Evolutionary conservation across 2,888 invertebrate genomes (phyloP), one percentile per base, ranked within the genome.

Genomic region (Pantelozetes paolii): DNA sequence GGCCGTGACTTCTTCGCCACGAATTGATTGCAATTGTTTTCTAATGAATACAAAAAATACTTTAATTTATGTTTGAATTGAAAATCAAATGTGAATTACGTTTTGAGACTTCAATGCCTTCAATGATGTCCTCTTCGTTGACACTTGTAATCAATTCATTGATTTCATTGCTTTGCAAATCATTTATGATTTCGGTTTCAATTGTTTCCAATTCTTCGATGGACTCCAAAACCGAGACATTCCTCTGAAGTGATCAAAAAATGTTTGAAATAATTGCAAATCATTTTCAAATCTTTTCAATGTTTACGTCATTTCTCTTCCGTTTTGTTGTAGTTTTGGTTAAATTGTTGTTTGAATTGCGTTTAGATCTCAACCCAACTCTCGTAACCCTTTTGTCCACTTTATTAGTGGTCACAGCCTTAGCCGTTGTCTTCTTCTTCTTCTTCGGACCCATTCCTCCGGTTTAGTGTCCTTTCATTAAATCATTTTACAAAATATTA

Each of bases 121-220:
- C 59, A n/a, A n/a, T n/a, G 18, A 62, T 30, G 30, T 62, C 32
- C 6, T 30, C 13, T 5, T 15, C n/a, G n/a, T 62, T 2, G 26
- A 18, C 28, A 13, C 23, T 62, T 30, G 18, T 62, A 30, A 30
- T 20, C 54, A 54, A 26, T 26, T 54, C 54, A 54, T 26, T 54
- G 23, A 2, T 62, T 6, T 30, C 59, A 2, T 28, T 26, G 26
- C 11, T 62, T 30, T 62, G 30, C 1, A 62, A 32, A 2, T 62
- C 59, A 30, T 32, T 62, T 2, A 62, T 62, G 5, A 62, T 32
- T 15, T 62, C 59, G 15, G 59, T 62, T 32, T 62, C 59, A 62
- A 62, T 62, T 3, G 11, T 62, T 62, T 62, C 59, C 59, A 62
- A 62, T n/a, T n/a, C n/a, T 62, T 28, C 15, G 30, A 62, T 62